Base-by-base conservation (phyloP, 2,113 vertebrate genomes). In the Dicerorhinus sumatrensis region DNA sequence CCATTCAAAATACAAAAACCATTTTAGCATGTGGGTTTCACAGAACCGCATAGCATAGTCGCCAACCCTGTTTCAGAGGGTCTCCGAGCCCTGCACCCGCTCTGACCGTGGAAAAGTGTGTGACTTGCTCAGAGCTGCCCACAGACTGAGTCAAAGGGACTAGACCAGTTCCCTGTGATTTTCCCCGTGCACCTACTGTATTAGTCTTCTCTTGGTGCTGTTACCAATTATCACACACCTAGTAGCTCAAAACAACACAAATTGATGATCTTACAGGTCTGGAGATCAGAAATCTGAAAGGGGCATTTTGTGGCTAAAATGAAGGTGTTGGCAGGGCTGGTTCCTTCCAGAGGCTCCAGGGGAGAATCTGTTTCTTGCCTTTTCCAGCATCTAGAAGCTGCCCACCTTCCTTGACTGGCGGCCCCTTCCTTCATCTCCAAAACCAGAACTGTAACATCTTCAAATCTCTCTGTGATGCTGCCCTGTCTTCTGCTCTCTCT, bases 321-420 rank as follows among this genome's bases (percentile, higher is more conserved):
- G 14, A 60, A 48, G 20, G 6, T 18, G 29, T 27, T 0, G 3
- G 36, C 21, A 27, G 58, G 36, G 29, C 76, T 9, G n/a, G 33
- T 36, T 36, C 65, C 89, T 81, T 42, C 80, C 56, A 3, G 2
- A 42, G 13, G 13, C 51, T 58, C 36, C 27, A 11, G 20, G n/a
- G 63, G 36, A 20, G 11, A 54, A 20, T 29, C 42, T 4, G 10
- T 17, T 2, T 36, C 9, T 36, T 6, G 36, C 2, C 2, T 81
- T 27, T 60, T 3, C 36, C 12, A 65, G 48, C 18, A 18, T 16
- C n/a, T 23, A 8, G 46, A 16, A 18, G 2, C 18, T 2, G 0
- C 20, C 6, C 2, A 0, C 16, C 17, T 11, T 51, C 76, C 77
- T 18, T 18, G 27, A 36, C 8, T 25, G 29, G 3, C 4, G 8